Base-by-base conservation (phyloP, 1,140 invertebrate genomes). In the Wasmannia auropunctata region DNA sequence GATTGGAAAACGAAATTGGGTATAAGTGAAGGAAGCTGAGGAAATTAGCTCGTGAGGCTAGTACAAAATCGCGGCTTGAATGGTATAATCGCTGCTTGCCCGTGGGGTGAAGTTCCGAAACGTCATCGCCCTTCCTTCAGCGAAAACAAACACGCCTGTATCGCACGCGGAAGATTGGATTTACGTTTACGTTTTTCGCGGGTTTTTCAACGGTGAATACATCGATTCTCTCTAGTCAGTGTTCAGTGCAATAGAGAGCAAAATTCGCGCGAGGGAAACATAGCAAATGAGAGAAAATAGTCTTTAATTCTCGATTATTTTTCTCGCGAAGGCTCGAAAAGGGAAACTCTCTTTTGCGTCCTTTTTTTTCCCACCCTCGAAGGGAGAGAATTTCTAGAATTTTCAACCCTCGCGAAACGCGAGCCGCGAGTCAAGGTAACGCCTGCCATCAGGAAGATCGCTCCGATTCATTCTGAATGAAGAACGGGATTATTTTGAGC, bases 401-500 rank as follows among this genome's bases (percentile, higher is more conserved):
- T 77, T 3, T 10, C n/a, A 31, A 51, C n/a, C 3, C 40, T 25
- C 28, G 43, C 25, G 7, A 56, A 22, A n/a, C n/a, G n/a, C 14
- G 19, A 79, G 31, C 22, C 10, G 34, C 37, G 34, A 43, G 19
- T 72, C n/a, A n/a, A 56, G 16, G 43, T 31, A 69, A 54, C 40
- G 11, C 22, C 46, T n/a, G 7, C 19, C 37, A 7, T n/a, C n/a
- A 25, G 25, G 46, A 56, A 74, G 19, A 74, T 74, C n/a, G 65
- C 25, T 43, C 11, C 5, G 43, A 16, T 16, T 31, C 11, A 22
- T 19, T 72, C 67, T 72, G 67, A 60, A 74, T 83, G 51, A 83
- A 28, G 22, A 83, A 58, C 25, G 25, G 31, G 37, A 56, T 10
- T 31, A 3, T 14, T 31, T n/a, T n/a, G n/a, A 43, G 31, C 46